These are phyloP conservation scores for Trididemnum nubilum DNA, from an alignment of 23 tunicate species.

Conservation along the genomic window DNA sequence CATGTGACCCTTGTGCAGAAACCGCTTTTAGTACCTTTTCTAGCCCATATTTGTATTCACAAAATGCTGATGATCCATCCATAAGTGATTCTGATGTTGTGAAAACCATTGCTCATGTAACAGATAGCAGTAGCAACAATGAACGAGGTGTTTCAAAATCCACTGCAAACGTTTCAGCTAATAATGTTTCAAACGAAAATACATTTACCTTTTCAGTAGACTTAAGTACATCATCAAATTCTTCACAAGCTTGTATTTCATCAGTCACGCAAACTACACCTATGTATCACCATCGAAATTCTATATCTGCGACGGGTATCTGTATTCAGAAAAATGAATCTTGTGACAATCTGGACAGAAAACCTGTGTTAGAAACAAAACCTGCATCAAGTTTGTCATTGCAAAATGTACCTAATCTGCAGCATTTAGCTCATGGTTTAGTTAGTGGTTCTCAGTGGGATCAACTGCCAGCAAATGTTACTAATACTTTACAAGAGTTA, in stretches of 20 bases:
- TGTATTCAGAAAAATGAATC: background rate
- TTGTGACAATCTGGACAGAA: background rate
- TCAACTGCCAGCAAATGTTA: slow-evolving; percentile 52
- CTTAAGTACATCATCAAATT: background rate
- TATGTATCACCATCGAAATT: background rate
- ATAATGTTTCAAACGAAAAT: background rate
- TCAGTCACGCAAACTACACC: slow-evolving; percentile 26
- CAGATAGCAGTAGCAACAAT: background rate
- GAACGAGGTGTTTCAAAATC: background rate
- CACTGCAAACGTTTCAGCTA: background rate
- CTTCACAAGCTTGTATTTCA: background rate
- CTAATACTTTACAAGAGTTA: slow-evolving; percentile 81
- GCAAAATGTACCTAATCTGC: slow-evolving; percentile 23
- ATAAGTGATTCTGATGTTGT: background rate
- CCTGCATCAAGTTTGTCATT: background rate
- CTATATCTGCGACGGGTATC: background rate
- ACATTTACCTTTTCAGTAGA: background rate
- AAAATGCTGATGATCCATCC: no score
- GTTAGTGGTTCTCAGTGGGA: slow-evolving; percentile 44
- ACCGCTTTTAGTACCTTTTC: background rate
- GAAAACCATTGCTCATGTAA: background rate
- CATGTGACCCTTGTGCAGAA: no score
- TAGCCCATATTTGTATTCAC: background rate
- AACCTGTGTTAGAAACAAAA: background rate
- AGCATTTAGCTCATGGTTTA: slow-evolving; percentile 39